Base-by-base conservation (phyloP, 2,113 vertebrate genomes). In the Atlantisia rogersi region DNA sequence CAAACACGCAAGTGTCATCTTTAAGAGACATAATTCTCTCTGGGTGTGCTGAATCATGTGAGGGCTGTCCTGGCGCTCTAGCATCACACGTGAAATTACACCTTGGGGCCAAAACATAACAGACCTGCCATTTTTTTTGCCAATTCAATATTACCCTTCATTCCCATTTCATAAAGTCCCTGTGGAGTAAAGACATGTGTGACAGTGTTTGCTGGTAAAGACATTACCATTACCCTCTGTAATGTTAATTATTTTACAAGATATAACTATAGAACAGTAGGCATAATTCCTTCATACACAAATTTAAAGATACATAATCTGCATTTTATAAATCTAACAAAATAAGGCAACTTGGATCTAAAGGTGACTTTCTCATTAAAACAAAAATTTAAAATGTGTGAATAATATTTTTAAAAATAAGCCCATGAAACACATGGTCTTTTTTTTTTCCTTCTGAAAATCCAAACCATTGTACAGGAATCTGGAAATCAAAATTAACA, bases 41-140 rank as follows among this genome's bases (percentile, higher is more conserved):
- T 15, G 24, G 6, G 25, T 35, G 50, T 77, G 11, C 48, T 56
- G 35, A 48, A 15, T 63, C 25, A 26, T 20, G 8, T 20, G 20
- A 46, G 48, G 17, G 31, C 39, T 77, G 29, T 35, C 64, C 29
- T 56, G 48, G 29, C 3, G 2, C 58, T 83, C 16, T 56, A 9
- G 21, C 42, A 40, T 42, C 40, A 50, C 25, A 42, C 11, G 17
- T 71, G 62, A 83, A 65, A 65, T 39, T 37, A 28, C 15, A 53
- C 28, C 26, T 56, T 29, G 62, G 31, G 35, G 24, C 22, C 5
- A 20, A 70, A 50, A 15, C 3, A 1, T 37, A 65, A 62, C 16
- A 67, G 18, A 56, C 12, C 35, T 80, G 25, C 11, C 0, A 0
- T 2, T 37, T 40, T 46, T 76, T 46, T 15, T 9, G 46, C 35